Conservation (phyloP, 2,113 vertebrate species). For the Ginglymostoma cirratum region DNA sequence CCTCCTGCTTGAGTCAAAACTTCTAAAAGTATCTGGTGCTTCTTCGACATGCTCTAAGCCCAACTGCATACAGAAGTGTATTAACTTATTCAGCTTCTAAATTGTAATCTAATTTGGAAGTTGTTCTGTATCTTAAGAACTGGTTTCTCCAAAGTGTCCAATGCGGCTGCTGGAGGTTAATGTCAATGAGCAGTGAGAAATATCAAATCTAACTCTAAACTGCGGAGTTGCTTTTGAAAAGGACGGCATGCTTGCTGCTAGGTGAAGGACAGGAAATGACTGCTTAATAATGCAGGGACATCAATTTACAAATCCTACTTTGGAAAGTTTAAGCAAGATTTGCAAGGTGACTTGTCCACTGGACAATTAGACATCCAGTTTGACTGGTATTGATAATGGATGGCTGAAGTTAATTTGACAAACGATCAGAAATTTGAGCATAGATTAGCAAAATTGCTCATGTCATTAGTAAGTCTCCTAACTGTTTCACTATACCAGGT, state of each 20-base stretch:
- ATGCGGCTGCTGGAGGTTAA: no score
- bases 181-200: background rate
- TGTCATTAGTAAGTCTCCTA: no score
- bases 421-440: background rate
- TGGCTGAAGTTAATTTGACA: background rate
- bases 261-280: background rate
- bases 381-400: background rate
- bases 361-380: background rate
- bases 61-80: no score
- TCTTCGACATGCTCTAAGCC: no score
- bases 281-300: background rate
- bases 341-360: background rate
- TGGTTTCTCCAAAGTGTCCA: no score
- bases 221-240: background rate
- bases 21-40: no score
- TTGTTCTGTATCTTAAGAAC: no score
- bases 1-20: no score
- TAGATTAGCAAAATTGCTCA: no score
- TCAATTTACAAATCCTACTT: background rate
- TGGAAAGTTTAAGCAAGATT: background rate
- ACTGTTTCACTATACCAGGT: background rate
- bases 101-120: no score
- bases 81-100: no score
- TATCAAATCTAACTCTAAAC: background rate
- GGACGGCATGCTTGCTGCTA: background rate